Evolutionary conservation across 2,797 vertebrate species (phyloP), one percentile per base, ranked within the genome.

Genomic region (Acanthurus tractus): DNA sequence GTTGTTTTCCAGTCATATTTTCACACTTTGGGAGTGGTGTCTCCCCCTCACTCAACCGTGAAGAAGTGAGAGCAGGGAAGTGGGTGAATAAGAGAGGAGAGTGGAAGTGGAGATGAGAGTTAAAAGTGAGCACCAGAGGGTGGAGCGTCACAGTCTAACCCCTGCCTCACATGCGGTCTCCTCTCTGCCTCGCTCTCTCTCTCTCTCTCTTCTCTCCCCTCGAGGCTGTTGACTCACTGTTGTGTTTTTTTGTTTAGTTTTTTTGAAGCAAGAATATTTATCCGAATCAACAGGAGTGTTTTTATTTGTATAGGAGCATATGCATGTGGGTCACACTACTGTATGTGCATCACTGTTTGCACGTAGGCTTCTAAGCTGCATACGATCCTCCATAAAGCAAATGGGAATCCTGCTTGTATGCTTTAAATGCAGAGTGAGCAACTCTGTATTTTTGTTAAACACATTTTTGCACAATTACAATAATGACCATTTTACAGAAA

Each of bases 1-100:
- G 91, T 86, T 91, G 84, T 91, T 91, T 92, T 81, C 70, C 22
- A 78, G 72, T 84, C 86, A 57, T 63, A 86, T 82, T 89, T 88
- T 46, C 83, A 81, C 88, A 82, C 82, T 73, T 76, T 48, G 58
- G 44, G 40, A 85, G 56, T 70, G 76, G 74, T 55, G 63, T 65
- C 61, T 45, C 66, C 61, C 66, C 56, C 65, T 72, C 71, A 17
- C 49, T 72, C 57, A 45, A 59, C 72, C 61, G 14, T 86, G 83
- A 67, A 82, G 78, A 84, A 62, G 73, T 29, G 59, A 64, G 59
- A 49, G 64, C 48, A 23, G 58, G 74, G 72, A 70, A 63, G 57
- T 54, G 70, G 78, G 53, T 64, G 79, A 79, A 80, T 61, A 58
- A 61, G 74, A 85, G 70, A 75, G 63, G 42, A 46, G 68, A 78